Percentiles rank a stretch among this genome's conserved stretches.
These are phyloP conservation scores for Podiceps cristatus DNA, from an alignment of 2,113 vertebrate genomes.

Conservation along the genomic window DNA sequence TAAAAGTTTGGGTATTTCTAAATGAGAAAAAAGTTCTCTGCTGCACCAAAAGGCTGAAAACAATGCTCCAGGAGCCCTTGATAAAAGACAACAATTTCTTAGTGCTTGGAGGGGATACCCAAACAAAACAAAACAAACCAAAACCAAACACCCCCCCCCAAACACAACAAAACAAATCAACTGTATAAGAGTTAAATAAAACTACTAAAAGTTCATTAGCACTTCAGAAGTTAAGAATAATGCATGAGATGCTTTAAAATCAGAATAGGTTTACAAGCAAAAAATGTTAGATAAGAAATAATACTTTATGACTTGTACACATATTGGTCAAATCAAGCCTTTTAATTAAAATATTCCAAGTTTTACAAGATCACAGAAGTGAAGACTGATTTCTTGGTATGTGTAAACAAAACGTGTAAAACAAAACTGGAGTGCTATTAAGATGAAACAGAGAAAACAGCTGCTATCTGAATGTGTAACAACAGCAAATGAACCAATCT, in stretches of 20 bases:
- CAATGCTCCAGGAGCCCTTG: not conserved
- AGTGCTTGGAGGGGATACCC: not conserved
- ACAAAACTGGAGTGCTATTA: not conserved
- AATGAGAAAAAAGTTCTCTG: not conserved
- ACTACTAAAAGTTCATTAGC: not conserved
- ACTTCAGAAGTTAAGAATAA: constrained; percentile 20
- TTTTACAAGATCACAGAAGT: not conserved
- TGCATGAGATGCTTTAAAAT: not conserved
- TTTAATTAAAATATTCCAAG: not conserved
- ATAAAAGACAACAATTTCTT: not conserved
- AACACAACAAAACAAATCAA: not conserved
- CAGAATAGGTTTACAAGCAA: not conserved
- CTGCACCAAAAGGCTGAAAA: constrained; percentile 23
- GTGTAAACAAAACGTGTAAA: not conserved
- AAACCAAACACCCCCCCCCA: no score
- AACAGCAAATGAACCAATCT: not conserved
- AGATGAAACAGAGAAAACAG: not conserved
- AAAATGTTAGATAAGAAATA: not conserved
- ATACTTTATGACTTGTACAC: not conserved
- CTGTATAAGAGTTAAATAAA: not conserved
- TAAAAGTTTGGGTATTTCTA: constrained; percentile 66
- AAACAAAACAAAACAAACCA: no score
- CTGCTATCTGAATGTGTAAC: not conserved
- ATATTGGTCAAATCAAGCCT: not conserved
- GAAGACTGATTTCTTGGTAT: not conserved